A percentile compares a stretch with the other conserved stretches of the same genome.
These are phyloP conservation scores for Perca flavescens DNA, from an alignment of 2,113 vertebrate species.

Conservation along the genomic window DNA sequence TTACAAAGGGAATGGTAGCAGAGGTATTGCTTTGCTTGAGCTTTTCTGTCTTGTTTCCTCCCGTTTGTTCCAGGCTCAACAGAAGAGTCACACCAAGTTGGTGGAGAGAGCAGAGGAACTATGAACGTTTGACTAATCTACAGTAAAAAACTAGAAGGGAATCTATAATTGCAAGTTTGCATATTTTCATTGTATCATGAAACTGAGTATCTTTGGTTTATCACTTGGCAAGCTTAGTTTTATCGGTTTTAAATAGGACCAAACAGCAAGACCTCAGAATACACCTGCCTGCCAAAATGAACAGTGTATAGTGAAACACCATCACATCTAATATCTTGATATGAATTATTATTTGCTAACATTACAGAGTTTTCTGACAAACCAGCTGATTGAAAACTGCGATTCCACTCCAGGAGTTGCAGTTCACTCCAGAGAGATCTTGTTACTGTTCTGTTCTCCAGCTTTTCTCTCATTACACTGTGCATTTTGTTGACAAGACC, in stretches of 20 bases:
- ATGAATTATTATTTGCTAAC: not conserved
- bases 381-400: not conserved
- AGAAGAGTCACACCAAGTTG: not conserved
- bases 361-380: not conserved
- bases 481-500: slow-evolving; percentile 29
- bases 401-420: not conserved
- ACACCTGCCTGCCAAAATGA: not conserved
- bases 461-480: slow-evolving; percentile 31
- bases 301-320: not conserved
- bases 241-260: not conserved
- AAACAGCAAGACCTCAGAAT: not conserved
- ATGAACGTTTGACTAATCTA: not conserved
- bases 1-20: slow-evolving; percentile 17
- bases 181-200: not conserved
- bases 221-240: no score
- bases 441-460: not conserved
- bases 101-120: not conserved
- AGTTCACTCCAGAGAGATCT: not conserved
- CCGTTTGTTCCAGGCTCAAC: not conserved
- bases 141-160: not conserved
- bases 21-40: not conserved
- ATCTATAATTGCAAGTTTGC: not conserved
- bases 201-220: not conserved
- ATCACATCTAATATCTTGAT: no score
- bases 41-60: not conserved